These are phyloP conservation scores for Pyxicephalus adspersus DNA, from an alignment of 2,113 vertebrate genomes.

Conservation along the genomic window DNA sequence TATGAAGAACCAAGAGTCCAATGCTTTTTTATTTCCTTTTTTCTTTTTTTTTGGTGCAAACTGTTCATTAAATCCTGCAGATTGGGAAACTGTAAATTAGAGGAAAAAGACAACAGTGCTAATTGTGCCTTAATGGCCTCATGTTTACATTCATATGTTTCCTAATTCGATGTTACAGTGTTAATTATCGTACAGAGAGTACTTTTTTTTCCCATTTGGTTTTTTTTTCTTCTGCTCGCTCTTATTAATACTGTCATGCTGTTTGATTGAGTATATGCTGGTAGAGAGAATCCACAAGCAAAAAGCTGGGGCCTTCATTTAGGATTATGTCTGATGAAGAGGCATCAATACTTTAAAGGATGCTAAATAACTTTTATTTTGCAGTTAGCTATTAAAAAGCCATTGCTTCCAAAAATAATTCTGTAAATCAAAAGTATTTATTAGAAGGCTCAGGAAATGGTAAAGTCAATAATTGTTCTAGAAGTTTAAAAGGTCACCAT, in stretches of 20 bases:
- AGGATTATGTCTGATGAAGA: too few species aligned
- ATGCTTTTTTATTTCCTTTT: too few species aligned
- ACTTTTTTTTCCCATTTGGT: neutral
- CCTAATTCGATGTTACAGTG: constrained; percentile 28
- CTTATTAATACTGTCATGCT: neutral
- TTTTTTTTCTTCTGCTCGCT: neutral
- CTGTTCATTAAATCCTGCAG: constrained; percentile 22
- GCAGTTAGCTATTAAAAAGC: too few species aligned
- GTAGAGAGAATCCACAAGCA: too few species aligned
- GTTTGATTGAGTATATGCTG: neutral
- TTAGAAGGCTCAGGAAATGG: too few species aligned
- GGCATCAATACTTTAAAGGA: too few species aligned
- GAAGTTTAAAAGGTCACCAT: too few species aligned
- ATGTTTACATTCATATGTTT: constrained; percentile 25
- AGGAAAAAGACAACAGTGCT: constrained; percentile 25
- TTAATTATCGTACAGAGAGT: constrained; percentile 7
- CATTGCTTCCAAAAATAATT: too few species aligned
- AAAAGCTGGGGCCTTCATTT: too few species aligned
- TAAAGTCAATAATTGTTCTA: too few species aligned
- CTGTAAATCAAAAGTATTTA: too few species aligned
- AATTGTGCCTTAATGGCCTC: constrained; percentile 29
- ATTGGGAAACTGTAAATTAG: constrained; percentile 24
- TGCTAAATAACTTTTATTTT: too few species aligned
- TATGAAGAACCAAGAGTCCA: constrained; percentile 14
- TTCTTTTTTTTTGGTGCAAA: neutral